phyloP scores from a whole-genome alignment of 1,140 invertebrate genomes.

The Melipona quadrifasciata region DNA sequence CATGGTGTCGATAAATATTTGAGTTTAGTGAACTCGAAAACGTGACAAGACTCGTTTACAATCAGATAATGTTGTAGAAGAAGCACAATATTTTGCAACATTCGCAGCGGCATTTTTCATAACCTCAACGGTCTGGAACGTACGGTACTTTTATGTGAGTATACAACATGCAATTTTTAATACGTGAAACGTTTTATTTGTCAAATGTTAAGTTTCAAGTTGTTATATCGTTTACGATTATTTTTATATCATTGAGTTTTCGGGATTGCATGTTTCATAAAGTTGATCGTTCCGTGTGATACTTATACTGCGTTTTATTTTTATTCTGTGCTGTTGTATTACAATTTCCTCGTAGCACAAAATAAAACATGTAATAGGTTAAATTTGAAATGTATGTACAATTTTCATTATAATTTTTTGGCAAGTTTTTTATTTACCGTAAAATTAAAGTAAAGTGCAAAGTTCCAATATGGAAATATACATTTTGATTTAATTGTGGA shows the following conservation, averaged over 20 bases:
- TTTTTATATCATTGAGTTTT: background rate
- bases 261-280: background rate
- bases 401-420: background rate
- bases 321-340: constrained; percentile 9
- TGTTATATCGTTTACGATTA: background rate
- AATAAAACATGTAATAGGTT: constrained; percentile 10
- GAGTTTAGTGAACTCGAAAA: background rate
- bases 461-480: background rate
- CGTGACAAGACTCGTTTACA: background rate
- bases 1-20: background rate
- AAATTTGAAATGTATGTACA: background rate
- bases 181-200: background rate
- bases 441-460: background rate
- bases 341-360: constrained; percentile 39
- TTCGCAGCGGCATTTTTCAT: constrained; percentile 56
- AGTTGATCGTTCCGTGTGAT: constrained; percentile 27
- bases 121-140: constrained; percentile 49
- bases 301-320: constrained; percentile 13
- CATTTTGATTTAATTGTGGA: background rate
- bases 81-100: constrained; percentile 16
- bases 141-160: constrained; percentile 29
- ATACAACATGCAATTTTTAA: background rate
- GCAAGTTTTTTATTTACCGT: background rate
- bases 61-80: constrained; percentile 13
- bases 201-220: background rate